Evolutionary conservation across 2,888 invertebrate genomes (phyloP).

Genomic region (Imbricaverruca yamaguchii): DNA sequence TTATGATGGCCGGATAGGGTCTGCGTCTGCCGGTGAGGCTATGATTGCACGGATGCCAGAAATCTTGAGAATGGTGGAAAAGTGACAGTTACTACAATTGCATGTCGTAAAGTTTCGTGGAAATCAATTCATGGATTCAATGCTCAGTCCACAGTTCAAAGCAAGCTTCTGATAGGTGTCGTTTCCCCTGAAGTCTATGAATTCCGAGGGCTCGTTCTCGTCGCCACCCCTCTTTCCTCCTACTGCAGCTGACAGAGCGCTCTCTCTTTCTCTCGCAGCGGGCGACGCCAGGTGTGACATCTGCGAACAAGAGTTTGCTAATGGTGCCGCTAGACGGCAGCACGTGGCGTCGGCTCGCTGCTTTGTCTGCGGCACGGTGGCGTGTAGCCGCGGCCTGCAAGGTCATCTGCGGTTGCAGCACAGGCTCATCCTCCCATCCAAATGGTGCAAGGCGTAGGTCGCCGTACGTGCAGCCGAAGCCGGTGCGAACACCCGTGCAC

Average conservation of each 20-base stretch:
- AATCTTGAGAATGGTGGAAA: no score
- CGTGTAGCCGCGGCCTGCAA: slow-evolving; percentile 1
- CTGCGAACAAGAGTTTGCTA: slow-evolving; percentile 10
- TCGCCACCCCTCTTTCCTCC: background rate
- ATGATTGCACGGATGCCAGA: no score
- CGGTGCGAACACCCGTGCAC: no score
- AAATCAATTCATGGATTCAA: background rate
- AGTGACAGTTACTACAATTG: background rate
- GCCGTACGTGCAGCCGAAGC: no score
- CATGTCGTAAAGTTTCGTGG: background rate
- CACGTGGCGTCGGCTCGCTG: slow-evolving; percentile 9
- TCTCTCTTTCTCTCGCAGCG: background rate
- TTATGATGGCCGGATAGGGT: no score
- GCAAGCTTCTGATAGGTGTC: background rate
- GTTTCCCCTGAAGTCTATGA: background rate
- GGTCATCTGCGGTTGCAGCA: slow-evolving; percentile 1
- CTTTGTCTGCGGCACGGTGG: slow-evolving; percentile 16
- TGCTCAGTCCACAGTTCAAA: background rate
- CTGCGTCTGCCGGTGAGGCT: no score
- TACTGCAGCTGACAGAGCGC: background rate
- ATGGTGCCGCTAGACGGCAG: background rate
- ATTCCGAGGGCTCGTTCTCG: background rate
- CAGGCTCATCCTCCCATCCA: background rate
- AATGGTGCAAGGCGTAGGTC: background rate
- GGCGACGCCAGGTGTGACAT: slow-evolving; percentile 14